Evolutionary conservation across 2,113 vertebrate genomes (phyloP).

Genomic region (Apus apus): DNA sequence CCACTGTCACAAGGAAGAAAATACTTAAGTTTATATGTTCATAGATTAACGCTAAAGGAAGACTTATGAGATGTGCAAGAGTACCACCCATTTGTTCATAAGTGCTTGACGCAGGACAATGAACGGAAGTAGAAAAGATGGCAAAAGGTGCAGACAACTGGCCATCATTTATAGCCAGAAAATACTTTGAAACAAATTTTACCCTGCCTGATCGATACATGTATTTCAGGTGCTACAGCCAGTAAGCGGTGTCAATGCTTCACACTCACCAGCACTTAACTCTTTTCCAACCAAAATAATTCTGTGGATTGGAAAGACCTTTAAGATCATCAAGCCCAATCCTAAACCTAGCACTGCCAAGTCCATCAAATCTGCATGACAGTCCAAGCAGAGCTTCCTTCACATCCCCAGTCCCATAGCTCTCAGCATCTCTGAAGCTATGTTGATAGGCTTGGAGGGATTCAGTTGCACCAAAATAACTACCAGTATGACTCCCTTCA

Average conservation of each 20-base stretch:
- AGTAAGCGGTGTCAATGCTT: neutral
- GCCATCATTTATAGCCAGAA: neutral
- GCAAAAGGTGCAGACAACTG: neutral
- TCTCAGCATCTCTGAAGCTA: neutral
- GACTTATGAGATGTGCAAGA: neutral
- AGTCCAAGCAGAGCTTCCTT: neutral
- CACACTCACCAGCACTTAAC: neutral
- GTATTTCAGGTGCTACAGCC: neutral
- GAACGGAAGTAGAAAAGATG: neutral
- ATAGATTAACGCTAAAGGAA: neutral
- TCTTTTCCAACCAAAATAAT: neutral
- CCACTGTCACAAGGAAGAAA: neutral
- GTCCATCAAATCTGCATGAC: too few species aligned
- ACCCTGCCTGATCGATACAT: neutral
- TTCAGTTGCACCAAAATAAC: neutral
- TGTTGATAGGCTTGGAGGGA: neutral
- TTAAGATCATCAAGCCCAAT: too few species aligned
- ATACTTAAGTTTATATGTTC: neutral
- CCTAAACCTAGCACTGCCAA: too few species aligned
- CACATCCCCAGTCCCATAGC: accelerated
- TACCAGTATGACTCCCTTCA: neutral
- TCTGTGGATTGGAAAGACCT: too few species aligned
- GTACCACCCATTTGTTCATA: neutral
- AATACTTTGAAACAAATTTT: neutral
- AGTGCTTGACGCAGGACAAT: accelerated